These are phyloP conservation scores for Tiliacea aurago DNA, from an alignment of 2,888 invertebrate species.

Conservation along the genomic window DNA sequence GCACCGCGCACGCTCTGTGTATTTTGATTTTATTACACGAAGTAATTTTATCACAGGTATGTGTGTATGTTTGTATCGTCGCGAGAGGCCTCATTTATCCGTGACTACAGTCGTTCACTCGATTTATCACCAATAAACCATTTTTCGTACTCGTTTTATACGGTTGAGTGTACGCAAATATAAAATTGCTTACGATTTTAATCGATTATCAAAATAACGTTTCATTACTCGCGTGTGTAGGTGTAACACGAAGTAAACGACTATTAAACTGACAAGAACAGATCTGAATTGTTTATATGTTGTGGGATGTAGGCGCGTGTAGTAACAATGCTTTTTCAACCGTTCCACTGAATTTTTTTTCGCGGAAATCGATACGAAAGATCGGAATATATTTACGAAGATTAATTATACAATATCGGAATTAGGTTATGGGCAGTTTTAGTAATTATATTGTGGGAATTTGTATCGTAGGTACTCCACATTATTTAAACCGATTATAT, in stretches of 20 bases:
- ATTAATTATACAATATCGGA: constrained; percentile 16
- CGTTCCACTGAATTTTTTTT: constrained; percentile 19
- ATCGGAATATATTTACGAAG: constrained; percentile 15
- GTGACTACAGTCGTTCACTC: constrained; percentile 67
- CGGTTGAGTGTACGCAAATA: constrained; percentile 62
- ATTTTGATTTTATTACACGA: constrained; percentile 74
- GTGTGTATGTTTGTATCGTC: constrained; percentile 64
- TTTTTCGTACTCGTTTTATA: constrained; percentile 70
- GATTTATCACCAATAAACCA: constrained; percentile 78
- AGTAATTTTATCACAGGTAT: constrained; percentile 71
- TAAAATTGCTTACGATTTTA: constrained; percentile 64
- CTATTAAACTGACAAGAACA: constrained; percentile 45
- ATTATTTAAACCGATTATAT: constrained; percentile 24
- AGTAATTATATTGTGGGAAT: not conserved
- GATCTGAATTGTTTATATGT: constrained; percentile 55
- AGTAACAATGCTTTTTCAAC: constrained; percentile 45
- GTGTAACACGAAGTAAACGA: constrained; percentile 46
- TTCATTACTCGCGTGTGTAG: constrained; percentile 43
- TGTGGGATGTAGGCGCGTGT: constrained; percentile 53
- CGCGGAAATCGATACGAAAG: constrained; percentile 19
- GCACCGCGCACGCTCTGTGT: constrained; percentile 47
- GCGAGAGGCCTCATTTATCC: constrained; percentile 68
- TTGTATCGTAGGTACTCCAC: not conserved
- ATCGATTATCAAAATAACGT: constrained; percentile 69
- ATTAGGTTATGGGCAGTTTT: constrained; percentile 10